phyloP scores from a whole-genome alignment of 2,888 invertebrate genomes.

The Theretra japonica region DNA sequence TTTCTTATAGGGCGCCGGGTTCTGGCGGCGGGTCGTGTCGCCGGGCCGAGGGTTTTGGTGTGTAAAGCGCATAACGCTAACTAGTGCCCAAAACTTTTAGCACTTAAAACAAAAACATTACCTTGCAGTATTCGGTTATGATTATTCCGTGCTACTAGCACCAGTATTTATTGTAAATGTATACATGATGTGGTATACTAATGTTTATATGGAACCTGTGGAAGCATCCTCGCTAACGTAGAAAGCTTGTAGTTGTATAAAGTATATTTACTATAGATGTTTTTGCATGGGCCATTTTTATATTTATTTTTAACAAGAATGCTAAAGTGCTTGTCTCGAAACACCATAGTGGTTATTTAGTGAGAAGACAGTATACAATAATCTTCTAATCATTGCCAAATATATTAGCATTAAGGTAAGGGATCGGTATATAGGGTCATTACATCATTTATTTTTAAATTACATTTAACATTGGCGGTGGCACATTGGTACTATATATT shows the following conservation, averaged over 20 bases:
- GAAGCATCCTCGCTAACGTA: no score
- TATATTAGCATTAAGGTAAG: slow-evolving; percentile 10
- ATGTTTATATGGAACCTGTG: background rate
- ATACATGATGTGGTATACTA: background rate
- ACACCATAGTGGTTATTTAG: background rate
- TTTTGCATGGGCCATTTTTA: background rate
- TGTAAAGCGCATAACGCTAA: background rate
- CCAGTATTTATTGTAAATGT: background rate
- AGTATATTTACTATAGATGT: background rate
- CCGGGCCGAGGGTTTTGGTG: no score
- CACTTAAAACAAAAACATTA: background rate
- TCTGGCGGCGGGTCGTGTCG: no score
- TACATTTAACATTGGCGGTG: slow-evolving; percentile 6
- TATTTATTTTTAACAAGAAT: background rate
- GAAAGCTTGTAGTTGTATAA: no score
- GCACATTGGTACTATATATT: background rate
- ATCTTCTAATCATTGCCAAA: slow-evolving; percentile 28
- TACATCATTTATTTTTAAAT: background rate
- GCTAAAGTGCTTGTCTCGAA: background rate
- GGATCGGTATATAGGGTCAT: slow-evolving; percentile 22
- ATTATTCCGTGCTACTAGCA: background rate
- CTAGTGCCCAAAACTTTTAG: background rate
- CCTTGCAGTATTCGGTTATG: background rate
- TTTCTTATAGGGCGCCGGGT: no score
- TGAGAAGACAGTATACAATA: background rate